phyloP scores from a whole-genome alignment of 2,888 invertebrate species.

The Drepana falcataria region DNA sequence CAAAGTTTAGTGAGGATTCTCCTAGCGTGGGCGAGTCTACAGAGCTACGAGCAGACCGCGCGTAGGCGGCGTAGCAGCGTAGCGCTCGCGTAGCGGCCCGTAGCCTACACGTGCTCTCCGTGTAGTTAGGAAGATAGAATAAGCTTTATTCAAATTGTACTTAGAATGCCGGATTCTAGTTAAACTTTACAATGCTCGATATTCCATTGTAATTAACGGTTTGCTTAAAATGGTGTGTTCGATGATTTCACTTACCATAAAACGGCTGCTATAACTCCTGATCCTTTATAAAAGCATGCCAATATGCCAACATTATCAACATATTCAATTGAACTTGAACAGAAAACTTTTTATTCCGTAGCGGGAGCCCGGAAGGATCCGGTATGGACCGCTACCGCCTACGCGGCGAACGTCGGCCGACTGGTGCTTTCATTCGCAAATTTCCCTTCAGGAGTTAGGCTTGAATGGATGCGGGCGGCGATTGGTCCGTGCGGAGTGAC shows the following conservation, averaged over 20 bases:
- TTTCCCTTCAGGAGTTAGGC: conserved; percentile 78
- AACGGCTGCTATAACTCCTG: conserved; percentile 1
- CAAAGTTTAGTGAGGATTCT: conserved; percentile 30
- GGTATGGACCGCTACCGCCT: conserved; percentile 28
- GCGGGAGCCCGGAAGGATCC: conserved; percentile 14
- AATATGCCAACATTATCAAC: background rate
- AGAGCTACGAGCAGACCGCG: conserved; percentile 63
- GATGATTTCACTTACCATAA: background rate
- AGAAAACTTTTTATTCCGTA: conserved; percentile 7
- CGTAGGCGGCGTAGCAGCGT: conserved; percentile 67
- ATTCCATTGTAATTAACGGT: too few relatives aligned
- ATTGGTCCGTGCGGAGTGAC: conserved; percentile 83
- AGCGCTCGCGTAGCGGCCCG: conserved; percentile 40
- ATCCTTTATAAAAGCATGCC: conserved; percentile 8
- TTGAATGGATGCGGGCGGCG: conserved; percentile 82
- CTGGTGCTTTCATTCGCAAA: conserved; percentile 73
- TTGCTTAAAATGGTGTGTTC: background rate
- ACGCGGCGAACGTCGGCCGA: conserved; percentile 58
- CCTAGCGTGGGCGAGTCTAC: conserved; percentile 72
- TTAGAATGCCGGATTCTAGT: background rate
- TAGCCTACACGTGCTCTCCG: conserved; percentile 50
- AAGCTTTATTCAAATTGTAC: too few relatives aligned
- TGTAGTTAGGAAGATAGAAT: too few relatives aligned
- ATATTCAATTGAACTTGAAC: conserved; percentile 3
- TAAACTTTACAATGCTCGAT: too few relatives aligned